phyloP scores from a whole-genome alignment of 2,888 invertebrate species.

The Stenotaenia linearis region DNA sequence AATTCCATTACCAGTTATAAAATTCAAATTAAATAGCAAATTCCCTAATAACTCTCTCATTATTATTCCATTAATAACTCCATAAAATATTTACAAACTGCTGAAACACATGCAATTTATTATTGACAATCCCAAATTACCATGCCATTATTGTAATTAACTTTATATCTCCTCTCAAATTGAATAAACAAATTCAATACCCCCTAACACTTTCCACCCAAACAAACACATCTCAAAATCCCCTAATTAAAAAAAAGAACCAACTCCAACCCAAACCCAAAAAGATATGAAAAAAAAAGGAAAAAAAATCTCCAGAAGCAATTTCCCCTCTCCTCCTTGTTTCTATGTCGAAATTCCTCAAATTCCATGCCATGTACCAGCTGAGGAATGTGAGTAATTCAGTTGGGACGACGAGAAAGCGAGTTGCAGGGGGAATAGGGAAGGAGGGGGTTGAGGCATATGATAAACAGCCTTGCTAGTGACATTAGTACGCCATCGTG shows the following conservation, averaged over 20 bases:
- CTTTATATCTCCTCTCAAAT: neutral
- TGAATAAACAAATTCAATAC: neutral
- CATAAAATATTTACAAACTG: neutral
- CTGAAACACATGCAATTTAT: neutral
- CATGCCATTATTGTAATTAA: neutral
- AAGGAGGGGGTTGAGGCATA: neutral
- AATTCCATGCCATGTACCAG: neutral
- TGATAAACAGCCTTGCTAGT: neutral
- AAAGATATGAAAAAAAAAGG: neutral
- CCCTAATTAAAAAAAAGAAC: neutral
- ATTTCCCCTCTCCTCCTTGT: neutral
- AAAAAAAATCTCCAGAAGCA: neutral
- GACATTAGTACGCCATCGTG: neutral
- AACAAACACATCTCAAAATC: no score
- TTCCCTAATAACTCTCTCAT: no score
- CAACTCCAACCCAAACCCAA: neutral
- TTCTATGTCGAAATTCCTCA: neutral
- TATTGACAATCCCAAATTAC: neutral
- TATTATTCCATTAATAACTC: neutral
- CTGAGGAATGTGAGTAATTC: neutral
- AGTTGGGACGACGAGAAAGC: neutral
- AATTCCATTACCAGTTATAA: neutral
- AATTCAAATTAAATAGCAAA: neutral
- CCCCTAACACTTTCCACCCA: neutral
- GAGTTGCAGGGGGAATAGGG: neutral